A percentile compares a stretch with the other conserved stretches of the same genome.
These are phyloP conservation scores for Globodera rostochiensis DNA, from an alignment of 1,140 invertebrate genomes.

Conservation along the genomic window DNA sequence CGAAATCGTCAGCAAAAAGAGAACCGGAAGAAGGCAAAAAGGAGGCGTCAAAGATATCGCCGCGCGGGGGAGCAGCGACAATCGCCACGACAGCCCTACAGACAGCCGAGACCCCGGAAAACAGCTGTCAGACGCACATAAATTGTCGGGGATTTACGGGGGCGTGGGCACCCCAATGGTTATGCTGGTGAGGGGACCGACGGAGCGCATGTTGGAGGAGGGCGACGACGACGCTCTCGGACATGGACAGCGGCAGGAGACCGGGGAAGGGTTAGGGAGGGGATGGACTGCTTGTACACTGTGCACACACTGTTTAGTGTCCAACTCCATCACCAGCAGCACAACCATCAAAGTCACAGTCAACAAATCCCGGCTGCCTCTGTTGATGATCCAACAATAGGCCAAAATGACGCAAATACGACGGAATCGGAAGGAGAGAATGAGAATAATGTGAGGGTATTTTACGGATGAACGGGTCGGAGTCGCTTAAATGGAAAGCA, in stretches of 20 bases:
- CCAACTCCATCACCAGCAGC: not conserved
- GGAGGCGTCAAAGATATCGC: not conserved
- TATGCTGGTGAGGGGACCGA: not conserved
- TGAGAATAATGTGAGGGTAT: not conserved
- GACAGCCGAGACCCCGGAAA: slow-evolving; percentile 10
- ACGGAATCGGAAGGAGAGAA: not conserved
- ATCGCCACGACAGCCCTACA: not conserved
- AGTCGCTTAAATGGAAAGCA: not conserved
- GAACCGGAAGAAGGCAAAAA: not conserved
- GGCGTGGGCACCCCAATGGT: not conserved
- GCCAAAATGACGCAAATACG: not conserved
- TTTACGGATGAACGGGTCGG: slow-evolving; percentile 5
- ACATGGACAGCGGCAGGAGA: not conserved
- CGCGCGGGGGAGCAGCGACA: not conserved
- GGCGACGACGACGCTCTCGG: not conserved
- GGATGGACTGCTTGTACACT: too few relatives aligned
- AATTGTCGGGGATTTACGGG: slow-evolving; percentile 1
- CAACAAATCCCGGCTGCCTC: not conserved
- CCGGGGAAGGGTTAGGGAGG: not conserved
- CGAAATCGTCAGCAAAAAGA: slow-evolving; percentile 11
- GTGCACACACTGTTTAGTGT: not conserved
- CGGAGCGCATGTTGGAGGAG: not conserved
- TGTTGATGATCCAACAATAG: not conserved
- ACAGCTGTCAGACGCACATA: slow-evolving; percentile 16
- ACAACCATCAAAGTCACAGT: not conserved